Evolutionary conservation across 1,140 invertebrate species (phyloP), one percentile per base, ranked within the genome.

Genomic region (Onthophagus taurus): DNA sequence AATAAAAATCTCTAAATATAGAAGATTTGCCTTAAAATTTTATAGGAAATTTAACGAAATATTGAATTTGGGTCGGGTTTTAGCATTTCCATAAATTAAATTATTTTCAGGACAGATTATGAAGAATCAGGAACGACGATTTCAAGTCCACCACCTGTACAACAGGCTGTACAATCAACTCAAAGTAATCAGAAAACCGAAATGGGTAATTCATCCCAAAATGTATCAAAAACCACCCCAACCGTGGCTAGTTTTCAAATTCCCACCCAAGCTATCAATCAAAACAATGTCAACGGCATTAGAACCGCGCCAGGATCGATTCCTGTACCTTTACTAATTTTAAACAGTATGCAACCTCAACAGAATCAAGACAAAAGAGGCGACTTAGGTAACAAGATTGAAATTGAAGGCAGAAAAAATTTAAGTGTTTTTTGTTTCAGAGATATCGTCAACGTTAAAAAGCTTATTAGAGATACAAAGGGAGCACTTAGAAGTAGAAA

Each of bases 391-490:
- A 41, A 41, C 19, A n/a, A n/a, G n/a, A n/a, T 29, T 29, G 19
- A 12, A 14, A 8, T 26, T 21, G 38, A 26, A 29, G 29, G 38
- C 11, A 12, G 9, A 33, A 33, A 33, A 16, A 33, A 33, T 33
- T 14, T n/a, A 33, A 11, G 8, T n/a, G 13, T n/a, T n/a, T n/a
- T n/a, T n/a, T n/a, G 21, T 59, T 57, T 2, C 47, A 61, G 60
- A 60, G 20, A 37, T 58, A 17, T 46, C 54, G 45, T 57, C 53
- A 46, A 44, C 57, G 26, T 45, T 72, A 9, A 65, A 63, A 23
- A 63, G 70, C 44, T 42, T 72, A n/a, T 48, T 72, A 0, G 59
- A 66, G 20, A 50, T 69, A 0, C 69, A 72, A 57, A 66, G 63
- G 44, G 62, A 71, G 45, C 57, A 60, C 45, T 58, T 72, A 41